phyloP scores from a whole-genome alignment of 2,888 invertebrate genomes.

The Meteorus colon region DNA sequence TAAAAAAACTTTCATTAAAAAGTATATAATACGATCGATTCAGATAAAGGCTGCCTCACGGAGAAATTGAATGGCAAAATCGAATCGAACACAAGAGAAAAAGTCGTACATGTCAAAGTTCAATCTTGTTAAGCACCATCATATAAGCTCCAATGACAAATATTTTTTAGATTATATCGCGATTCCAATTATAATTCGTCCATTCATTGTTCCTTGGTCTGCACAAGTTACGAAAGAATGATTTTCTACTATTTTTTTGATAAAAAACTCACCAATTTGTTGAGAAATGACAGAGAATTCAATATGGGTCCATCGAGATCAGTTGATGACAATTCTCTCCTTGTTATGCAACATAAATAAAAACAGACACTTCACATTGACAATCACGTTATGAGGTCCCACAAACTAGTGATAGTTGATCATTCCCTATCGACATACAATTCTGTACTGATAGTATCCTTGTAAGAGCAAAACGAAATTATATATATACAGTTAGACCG shows the following conservation, averaged over 20 bases:
- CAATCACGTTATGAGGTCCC: neutral
- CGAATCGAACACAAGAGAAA: neutral
- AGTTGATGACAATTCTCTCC: neutral
- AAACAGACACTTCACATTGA: neutral
- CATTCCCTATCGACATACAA: neutral
- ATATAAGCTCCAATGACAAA: neutral
- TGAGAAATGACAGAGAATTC: no score
- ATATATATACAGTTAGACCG: neutral
- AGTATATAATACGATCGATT: neutral
- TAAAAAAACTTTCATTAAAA: conserved; percentile 56
- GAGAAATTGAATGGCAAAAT: neutral
- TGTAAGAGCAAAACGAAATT: neutral
- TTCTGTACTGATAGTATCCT: neutral
- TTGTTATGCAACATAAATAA: neutral
- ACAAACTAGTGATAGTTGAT: neutral
- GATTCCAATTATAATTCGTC: no score
- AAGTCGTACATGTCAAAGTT: neutral
- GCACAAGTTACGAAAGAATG: no score
- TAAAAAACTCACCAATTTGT: neutral
- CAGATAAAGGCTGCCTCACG: neutral
- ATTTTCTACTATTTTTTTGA: neutral
- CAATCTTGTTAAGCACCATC: neutral
- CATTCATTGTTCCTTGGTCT: no score
- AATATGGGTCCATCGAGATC: neutral
- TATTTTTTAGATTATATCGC: no score